phyloP scores from a whole-genome alignment of 2,888 invertebrate species.

The Eupithecia centaureata region DNA sequence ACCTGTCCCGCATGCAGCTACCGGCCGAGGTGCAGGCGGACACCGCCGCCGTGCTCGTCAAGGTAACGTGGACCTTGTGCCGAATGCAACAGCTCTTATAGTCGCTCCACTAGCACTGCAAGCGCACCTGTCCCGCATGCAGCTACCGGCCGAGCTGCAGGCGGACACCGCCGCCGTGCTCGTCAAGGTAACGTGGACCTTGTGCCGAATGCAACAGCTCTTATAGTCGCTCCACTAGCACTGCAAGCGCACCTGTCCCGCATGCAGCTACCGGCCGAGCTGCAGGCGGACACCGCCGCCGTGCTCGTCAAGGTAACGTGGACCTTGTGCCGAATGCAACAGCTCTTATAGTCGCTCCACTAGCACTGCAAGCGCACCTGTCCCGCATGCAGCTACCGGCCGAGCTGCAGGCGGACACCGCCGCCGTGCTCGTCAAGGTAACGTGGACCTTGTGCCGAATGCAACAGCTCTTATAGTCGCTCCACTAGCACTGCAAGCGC shows the following conservation, averaged over 20 bases:
- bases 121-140: constrained; percentile 96
- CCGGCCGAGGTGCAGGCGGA: constrained; percentile 98
- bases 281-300: background rate
- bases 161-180: constrained; percentile 97
- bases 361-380: too few species aligned
- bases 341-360: too few species aligned
- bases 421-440: constrained; percentile 9
- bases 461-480: too few species aligned
- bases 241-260: too few species aligned
- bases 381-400: too few species aligned
- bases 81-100: background rate
- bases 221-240: too few species aligned
- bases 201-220: background rate
- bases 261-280: too few species aligned
- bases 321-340: too few species aligned
- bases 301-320: constrained; percentile 14
- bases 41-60: constrained; percentile 94
- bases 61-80: constrained; percentile 58
- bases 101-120: too few species aligned
- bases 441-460: too few species aligned
- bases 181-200: constrained; percentile 80
- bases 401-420: background rate
- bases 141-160: constrained; percentile 97
- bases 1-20: constrained; percentile 96
- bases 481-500: too few species aligned